Base-by-base conservation (phyloP, 2,113 vertebrate genomes). In the Antechinus stuartii region DNA sequence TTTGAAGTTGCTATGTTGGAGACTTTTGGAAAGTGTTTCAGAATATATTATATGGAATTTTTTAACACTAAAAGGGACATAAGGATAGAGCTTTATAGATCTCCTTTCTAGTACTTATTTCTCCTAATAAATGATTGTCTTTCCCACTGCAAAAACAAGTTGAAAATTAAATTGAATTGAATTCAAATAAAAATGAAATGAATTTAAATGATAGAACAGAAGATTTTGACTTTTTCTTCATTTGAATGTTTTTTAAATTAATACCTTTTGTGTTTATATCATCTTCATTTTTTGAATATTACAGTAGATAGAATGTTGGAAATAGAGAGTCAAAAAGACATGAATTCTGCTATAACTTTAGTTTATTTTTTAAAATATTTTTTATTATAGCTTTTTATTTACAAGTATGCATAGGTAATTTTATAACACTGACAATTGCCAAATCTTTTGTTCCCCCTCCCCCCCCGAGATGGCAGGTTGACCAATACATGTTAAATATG, bases 1-100 rank as follows among this genome's bases (percentile, higher is more conserved):
- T 92, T 91, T 90, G 68, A 91, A 35, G 3, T 6, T 94, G 97
- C 94, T 93, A 11, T 54, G 94, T 96, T 92, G 94, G 30, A 94
- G 26, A 54, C 10, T n/a, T 14, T 93, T 92, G 49, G 49, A n/a
- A 90, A 27, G 16, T 93, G 95, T 84, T 97, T 95, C 16, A 89
- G 53, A 90, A 50, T 89, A 54, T 90, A 14, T 54, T 53, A 1
- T 61, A 53, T 94, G 50, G 53, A 49, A 94, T 47, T 92, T 35
- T 91, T 54, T 90, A 96, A 90, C 46, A 52, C 47, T 46, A 54
- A 94, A 57, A 3, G 35, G 30, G 2, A 46, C 54, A 96, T 76
- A 90, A 96, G 24, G 30, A 56, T 35, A 57, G 55, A 92, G 11
- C 89, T 49, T 50, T 56, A 0, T 35, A 4, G 52, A 0, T 84